Evolutionary conservation across 2,113 vertebrate species (phyloP).

Genomic region (Atrichornis clamosus): DNA sequence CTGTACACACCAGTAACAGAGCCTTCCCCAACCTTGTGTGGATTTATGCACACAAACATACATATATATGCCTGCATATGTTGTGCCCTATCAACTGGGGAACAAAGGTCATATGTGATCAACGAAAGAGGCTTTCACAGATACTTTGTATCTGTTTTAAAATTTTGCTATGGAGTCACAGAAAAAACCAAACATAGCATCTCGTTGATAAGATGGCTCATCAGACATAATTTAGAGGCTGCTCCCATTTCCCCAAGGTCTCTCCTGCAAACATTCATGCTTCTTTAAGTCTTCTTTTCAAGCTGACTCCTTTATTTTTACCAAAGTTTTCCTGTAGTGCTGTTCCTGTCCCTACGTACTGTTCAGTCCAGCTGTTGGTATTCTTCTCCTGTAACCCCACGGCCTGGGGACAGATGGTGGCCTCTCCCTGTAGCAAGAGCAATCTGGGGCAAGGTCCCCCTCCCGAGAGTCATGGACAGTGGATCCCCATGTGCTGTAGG

Average conservation of each 20-base stretch:
- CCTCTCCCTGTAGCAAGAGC: neutral
- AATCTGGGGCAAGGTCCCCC: rapidly evolving
- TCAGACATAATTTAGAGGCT: neutral
- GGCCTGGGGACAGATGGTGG: neutral
- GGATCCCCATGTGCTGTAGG: rapidly evolving
- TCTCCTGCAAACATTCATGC: neutral
- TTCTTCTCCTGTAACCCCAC: neutral
- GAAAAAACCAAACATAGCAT: neutral
- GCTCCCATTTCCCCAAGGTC: neutral
- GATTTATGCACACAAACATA: neutral
- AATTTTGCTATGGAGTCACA: neutral
- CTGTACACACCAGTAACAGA: neutral
- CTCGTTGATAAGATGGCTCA: neutral
- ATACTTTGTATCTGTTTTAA: neutral
- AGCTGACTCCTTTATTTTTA: neutral
- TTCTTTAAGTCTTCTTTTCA: neutral
- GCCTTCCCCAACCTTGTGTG: rapidly evolving
- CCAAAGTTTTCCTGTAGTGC: neutral
- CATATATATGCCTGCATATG: rapidly evolving
- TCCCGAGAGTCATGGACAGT: neutral
- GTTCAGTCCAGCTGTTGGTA: neutral
- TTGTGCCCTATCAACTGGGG: rapidly evolving
- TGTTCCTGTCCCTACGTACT: neutral
- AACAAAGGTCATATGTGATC: neutral
- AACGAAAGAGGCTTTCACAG: neutral